A percentile compares a stretch with the other conserved stretches of the same genome.
Evolutionary conservation across 1,140 invertebrate genomes (phyloP).

Genomic region (Vanessa atalanta): DNA sequence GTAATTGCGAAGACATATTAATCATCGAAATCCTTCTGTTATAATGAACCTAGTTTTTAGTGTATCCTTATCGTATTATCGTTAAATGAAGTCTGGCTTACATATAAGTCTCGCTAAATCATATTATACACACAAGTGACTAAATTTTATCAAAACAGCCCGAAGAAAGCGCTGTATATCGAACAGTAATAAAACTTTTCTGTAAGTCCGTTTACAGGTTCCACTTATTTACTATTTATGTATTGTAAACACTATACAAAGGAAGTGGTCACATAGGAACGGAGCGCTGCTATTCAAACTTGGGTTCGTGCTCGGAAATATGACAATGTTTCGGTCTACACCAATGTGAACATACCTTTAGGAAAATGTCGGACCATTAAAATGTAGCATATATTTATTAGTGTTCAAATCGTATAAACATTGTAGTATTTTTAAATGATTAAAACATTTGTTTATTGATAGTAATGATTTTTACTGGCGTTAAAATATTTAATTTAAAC

Average conservation of each 20-base stretch:
- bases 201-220: conserved; percentile 60
- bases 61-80: too few species aligned
- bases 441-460: background rate
- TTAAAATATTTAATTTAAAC: too few species aligned
- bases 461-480: background rate
- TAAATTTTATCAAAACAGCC: background rate
- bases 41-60: too few species aligned
- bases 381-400: conserved; percentile 35
- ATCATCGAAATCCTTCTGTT: too few species aligned
- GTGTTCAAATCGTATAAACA: background rate
- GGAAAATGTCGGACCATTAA: conserved; percentile 51
- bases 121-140: too few species aligned
- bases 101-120: too few species aligned
- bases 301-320: conserved; percentile 58
- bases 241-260: conserved; percentile 65
- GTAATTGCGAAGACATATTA: too few species aligned
- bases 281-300: conserved; percentile 62
- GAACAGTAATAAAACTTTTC: conserved; percentile 54
- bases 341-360: conserved; percentile 68
- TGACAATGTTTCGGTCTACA: conserved; percentile 67
- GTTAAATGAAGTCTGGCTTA: too few species aligned
- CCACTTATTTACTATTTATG: conserved; percentile 65
- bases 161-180: conserved; percentile 13
- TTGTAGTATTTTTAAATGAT: background rate
- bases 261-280: conserved; percentile 59